Percentiles rank a stretch among this genome's conserved stretches.
Conservation (phyloP, 2,797 vertebrate species). For the Megalops cyprinoides region DNA sequence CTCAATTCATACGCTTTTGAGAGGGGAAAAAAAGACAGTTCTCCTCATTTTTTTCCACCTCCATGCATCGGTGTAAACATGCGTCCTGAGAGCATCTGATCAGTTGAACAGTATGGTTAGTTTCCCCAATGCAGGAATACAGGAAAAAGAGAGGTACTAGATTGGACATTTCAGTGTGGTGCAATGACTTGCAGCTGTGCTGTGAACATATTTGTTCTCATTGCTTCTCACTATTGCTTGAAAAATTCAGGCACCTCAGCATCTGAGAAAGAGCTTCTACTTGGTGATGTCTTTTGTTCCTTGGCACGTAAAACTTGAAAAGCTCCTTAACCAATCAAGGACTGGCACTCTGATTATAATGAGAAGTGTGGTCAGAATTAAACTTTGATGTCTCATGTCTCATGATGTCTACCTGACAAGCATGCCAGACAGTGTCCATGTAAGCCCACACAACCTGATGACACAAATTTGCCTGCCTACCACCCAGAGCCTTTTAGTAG, state of each 20-base stretch:
- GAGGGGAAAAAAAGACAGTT: slow-evolving; percentile 3
- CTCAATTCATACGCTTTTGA: slow-evolving; percentile 43
- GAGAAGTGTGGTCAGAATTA: background rate
- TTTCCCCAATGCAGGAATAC: slow-evolving; percentile 46
- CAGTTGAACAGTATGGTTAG: slow-evolving; percentile 39
- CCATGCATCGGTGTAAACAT: slow-evolving; percentile 36
- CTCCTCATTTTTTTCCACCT: slow-evolving; percentile 30
- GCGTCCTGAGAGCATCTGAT: slow-evolving; percentile 25
- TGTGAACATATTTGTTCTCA: slow-evolving; percentile 46
- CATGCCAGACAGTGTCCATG: background rate
- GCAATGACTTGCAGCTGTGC: slow-evolving; percentile 45
- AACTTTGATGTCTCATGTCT: too few relatives aligned
- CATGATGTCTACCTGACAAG: background rate
- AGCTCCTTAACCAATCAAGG: background rate
- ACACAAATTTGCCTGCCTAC: background rate
- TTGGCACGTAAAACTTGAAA: slow-evolving; percentile 59
- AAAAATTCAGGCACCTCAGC: slow-evolving; percentile 49
- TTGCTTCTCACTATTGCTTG: slow-evolving; percentile 55
- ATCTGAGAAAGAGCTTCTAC: slow-evolving; percentile 47
- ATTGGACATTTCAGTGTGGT: slow-evolving; percentile 43
- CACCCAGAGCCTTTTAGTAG: background rate
- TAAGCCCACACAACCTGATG: background rate
- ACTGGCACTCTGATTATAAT: background rate
- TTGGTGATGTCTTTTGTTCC: slow-evolving; percentile 52
- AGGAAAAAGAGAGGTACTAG: slow-evolving; percentile 39